Percentiles rank a stretch among this genome's conserved stretches.
Evolutionary conservation across 2,888 invertebrate species (phyloP).

Genomic region (Microctonus hyperodae): DNA sequence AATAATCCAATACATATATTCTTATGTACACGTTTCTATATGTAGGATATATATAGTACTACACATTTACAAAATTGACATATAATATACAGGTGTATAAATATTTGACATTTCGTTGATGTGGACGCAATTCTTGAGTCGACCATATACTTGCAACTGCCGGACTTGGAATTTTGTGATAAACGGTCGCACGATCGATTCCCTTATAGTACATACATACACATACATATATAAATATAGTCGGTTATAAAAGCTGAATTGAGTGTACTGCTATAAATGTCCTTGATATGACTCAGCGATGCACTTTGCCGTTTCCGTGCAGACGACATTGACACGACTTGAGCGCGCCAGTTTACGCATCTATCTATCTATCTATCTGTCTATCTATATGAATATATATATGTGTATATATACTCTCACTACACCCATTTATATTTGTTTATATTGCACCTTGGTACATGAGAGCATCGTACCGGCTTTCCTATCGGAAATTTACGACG

Average conservation of each 20-base stretch:
- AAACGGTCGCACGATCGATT: slow-evolving; percentile 30
- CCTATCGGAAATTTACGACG: slow-evolving; percentile 23
- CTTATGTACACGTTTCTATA: too few relatives aligned
- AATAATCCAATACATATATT: too few relatives aligned
- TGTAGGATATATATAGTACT: too few relatives aligned
- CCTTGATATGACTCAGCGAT: slow-evolving; percentile 16
- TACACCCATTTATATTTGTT: neutral
- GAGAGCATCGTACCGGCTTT: slow-evolving; percentile 5
- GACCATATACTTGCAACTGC: slow-evolving; percentile 11
- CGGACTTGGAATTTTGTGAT: slow-evolving; percentile 23
- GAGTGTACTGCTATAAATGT: neutral
- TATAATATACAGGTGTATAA: too few relatives aligned
- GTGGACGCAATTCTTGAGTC: neutral
- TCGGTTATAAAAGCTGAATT: slow-evolving; percentile 9
- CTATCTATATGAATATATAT: neutral
- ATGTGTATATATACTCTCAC: too few relatives aligned
- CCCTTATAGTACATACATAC: neutral
- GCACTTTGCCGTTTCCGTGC: slow-evolving; percentile 22
- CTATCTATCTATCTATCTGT: too few relatives aligned
- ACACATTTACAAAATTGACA: too few relatives aligned
- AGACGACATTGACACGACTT: slow-evolving; percentile 24
- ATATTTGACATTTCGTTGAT: neutral
- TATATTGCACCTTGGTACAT: neutral
- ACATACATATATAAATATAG: too few relatives aligned
- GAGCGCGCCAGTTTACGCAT: neutral